Base-by-base conservation (phyloP, 1,140 invertebrate genomes). In the Drosophila takahashii region DNA sequence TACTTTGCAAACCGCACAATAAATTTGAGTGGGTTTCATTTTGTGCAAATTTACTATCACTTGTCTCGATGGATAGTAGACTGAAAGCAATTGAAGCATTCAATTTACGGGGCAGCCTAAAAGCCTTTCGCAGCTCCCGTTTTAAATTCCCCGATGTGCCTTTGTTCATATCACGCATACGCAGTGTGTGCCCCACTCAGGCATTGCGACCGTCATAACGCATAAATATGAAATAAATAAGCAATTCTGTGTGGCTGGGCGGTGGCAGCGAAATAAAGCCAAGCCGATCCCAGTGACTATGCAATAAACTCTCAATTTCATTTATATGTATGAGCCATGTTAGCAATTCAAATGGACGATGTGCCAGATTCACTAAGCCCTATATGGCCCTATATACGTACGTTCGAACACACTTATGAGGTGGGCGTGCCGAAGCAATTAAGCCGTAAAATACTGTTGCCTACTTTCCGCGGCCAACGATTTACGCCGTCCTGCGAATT, bases 1-100 rank as follows among this genome's bases (percentile, higher is more conserved):
- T 72, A 57, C 50, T 60, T 26, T 66, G 72, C 50, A 52, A 78
- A 60, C 83, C 83, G 27, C 83, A 76, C 70, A 87, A 89, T 87
- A 83, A 89, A 84, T 87, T 84, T 89, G 57, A 89, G 59, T 79
- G 84, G 44, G 59, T 60, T 69, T 71, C 69, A 64, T 85, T 67
- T 75, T 70, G 65, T 67, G 53, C 58, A 75, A 87, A 89, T 84
- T 87, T 87, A 89, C 75, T 79, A 81, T 72, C 77, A 78, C 74
- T 89, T 79, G 79, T 87, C 79, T 71, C 60, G 80, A 48, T 62
- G 61, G n/a, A 45, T 53, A 45, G 78, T 47, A 54, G 66, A 54
- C 72, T 41, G 44, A 77, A 77, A 53, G 54, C 75, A 79, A 85
- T 80, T 77, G 67, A 42, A 60, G 45, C 77, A 73, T 89, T 87